These are phyloP conservation scores for Petrocephalus schoutedeni DNA, from an alignment of 2,797 vertebrate species.

Conservation along the genomic window DNA sequence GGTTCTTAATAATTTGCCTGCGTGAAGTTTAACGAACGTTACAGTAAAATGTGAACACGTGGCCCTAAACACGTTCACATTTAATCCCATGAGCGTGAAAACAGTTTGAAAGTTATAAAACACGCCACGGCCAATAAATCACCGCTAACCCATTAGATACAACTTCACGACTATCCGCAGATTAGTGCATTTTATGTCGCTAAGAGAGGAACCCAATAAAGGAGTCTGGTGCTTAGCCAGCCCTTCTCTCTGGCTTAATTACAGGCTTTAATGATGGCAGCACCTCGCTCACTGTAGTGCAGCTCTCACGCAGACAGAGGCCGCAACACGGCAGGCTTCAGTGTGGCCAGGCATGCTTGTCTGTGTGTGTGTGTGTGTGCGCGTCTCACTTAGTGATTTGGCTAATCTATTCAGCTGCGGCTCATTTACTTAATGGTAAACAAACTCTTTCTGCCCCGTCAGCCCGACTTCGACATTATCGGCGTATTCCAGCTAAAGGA, in stretches of 20 bases:
- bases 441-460: neutral
- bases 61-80: neutral
- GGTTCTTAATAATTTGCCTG: neutral
- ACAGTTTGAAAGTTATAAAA: neutral
- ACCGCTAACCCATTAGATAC: neutral
- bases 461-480: neutral
- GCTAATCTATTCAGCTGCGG: neutral
- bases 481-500: neutral
- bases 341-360: neutral
- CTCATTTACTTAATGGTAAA: constrained; percentile 10
- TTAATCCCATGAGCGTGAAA: neutral
- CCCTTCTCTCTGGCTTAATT: constrained; percentile 20
- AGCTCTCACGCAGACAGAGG: neutral
- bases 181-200: constrained; percentile 7
- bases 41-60: neutral
- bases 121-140: neutral
- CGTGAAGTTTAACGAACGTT: neutral
- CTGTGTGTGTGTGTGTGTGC: neutral
- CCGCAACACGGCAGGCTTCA: neutral
- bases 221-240: constrained; percentile 17
- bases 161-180: neutral
- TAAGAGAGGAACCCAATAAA: constrained; percentile 14
- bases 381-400: neutral
- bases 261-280: constrained; percentile 48
- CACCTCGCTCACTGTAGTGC: constrained; percentile 47